Percentiles rank a stretch among this genome's conserved stretches.
Evolutionary conservation across 2,113 vertebrate species (phyloP).

Genomic region (Ceuthmochares aereus): DNA sequence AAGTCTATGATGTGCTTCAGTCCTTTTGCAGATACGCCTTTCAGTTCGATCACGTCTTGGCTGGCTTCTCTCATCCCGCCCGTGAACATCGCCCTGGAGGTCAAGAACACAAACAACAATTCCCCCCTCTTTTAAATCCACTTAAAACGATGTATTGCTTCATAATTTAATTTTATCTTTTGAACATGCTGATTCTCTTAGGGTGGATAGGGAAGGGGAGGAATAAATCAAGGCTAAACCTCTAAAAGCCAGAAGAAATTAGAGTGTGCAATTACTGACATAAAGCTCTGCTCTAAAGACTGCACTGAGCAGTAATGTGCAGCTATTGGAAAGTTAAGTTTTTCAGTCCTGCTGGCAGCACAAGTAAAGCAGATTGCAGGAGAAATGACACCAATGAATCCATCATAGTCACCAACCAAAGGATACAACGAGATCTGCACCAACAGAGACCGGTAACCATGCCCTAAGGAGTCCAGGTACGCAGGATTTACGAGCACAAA

Average conservation of each 20-base stretch:
- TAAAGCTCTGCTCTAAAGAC: neutral
- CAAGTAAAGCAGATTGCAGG: neutral
- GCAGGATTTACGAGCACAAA: neutral
- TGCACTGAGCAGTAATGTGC: neutral
- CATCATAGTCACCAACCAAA: accelerated
- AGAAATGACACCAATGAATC: neutral
- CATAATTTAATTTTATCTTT: neutral
- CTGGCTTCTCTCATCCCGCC: conserved; percentile 95
- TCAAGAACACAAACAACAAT: neutral
- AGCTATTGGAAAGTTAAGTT: neutral
- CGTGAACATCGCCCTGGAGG: conserved; percentile 95
- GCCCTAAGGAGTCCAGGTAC: neutral
- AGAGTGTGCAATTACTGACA: neutral
- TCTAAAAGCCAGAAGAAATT: neutral
- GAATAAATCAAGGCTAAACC: conserved; percentile 9
- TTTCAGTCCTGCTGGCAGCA: neutral
- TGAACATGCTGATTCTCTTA: neutral
- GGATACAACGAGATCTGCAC: neutral
- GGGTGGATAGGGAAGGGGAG: neutral
- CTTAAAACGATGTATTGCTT: neutral
- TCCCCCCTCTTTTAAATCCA: neutral
- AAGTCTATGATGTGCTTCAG: conserved; percentile 97
- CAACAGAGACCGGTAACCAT: neutral
- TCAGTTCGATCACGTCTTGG: conserved; percentile 92
- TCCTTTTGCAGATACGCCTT: conserved; percentile 91